phyloP scores from a whole-genome alignment of 2,113 vertebrate species.

The Phaetusa simplex region DNA sequence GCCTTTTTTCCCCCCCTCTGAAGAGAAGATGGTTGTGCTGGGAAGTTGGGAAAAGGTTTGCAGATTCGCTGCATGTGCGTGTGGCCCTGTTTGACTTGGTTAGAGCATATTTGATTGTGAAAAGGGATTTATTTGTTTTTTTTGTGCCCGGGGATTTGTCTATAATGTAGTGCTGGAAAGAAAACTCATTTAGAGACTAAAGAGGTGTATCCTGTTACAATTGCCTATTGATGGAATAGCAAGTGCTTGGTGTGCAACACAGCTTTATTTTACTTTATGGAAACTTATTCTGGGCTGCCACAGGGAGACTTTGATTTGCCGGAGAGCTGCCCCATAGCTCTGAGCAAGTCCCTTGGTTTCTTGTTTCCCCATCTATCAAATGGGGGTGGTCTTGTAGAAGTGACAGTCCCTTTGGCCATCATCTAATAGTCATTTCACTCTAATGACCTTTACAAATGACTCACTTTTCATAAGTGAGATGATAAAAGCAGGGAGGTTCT shows the following conservation, averaged over 20 bases:
- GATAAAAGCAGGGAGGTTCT: neutral
- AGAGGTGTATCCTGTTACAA: slow-evolving; percentile 58
- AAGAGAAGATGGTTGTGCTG: neutral
- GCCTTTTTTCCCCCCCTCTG: neutral
- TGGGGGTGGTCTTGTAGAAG: neutral
- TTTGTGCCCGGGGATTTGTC: slow-evolving; percentile 58
- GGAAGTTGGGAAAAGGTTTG: neutral
- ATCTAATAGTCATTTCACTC: neutral
- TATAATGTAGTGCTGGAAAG: slow-evolving; percentile 67
- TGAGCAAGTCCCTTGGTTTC: neutral
- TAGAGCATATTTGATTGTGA: slow-evolving; percentile 44
- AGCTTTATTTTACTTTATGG: slow-evolving; percentile 44
- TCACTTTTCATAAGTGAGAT: neutral
- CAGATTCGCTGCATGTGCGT: neutral
- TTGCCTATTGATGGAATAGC: slow-evolving; percentile 63
- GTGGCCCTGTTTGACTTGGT: slow-evolving; percentile 44
- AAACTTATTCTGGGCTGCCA: slow-evolving; percentile 6
- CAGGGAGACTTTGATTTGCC: neutral
- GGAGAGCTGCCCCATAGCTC: neutral
- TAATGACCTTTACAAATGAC: neutral
- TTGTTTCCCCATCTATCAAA: neutral
- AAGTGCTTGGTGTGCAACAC: slow-evolving; percentile 6
- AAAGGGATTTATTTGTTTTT: slow-evolving; percentile 23
- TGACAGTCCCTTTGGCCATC: neutral
- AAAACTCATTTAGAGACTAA: slow-evolving; percentile 54